Evolutionary conservation across 2,797 vertebrate genomes (phyloP).

Genomic region (Sebastes matsubarae): DNA sequence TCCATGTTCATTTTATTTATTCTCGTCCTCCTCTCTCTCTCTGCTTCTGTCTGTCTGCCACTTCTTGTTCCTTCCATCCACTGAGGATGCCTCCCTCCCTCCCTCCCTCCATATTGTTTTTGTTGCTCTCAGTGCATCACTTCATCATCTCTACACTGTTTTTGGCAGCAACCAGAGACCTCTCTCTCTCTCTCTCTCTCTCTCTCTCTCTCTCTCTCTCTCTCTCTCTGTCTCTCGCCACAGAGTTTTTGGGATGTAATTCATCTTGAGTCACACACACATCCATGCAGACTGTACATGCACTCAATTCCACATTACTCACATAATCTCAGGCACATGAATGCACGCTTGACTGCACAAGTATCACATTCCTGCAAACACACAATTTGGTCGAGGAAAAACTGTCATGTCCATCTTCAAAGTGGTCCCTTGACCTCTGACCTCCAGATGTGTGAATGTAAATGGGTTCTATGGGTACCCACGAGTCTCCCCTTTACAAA

Average conservation of each 20-base stretch:
- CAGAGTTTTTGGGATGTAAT: constrained; percentile 51
- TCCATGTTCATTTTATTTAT: constrained; percentile 38
- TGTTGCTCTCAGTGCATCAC: constrained; percentile 54
- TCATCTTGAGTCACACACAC: constrained; percentile 40
- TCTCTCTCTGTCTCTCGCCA: background rate
- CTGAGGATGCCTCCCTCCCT: constrained; percentile 13
- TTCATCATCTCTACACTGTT: constrained; percentile 49
- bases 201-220: background rate
- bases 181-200: background rate
- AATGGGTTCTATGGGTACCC: too few species aligned
- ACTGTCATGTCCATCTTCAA: fast-evolving
- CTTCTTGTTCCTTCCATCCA: background rate
- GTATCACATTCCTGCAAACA: background rate
- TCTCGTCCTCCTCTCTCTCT: background rate
- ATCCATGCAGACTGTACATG: background rate
- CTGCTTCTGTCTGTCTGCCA: constrained; percentile 29
- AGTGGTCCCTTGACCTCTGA: too few species aligned
- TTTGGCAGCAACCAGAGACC: constrained; percentile 44
- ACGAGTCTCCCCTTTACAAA: too few species aligned
- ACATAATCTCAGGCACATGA: background rate
- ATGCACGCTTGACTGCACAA: background rate
- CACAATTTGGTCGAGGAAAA: background rate
- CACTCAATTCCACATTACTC: background rate
- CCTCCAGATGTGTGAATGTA: too few species aligned
- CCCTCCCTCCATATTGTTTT: constrained; percentile 51